Percentiles rank a stretch among this genome's conserved stretches.
These are phyloP conservation scores for Onychomys arenicola DNA, from an alignment of 2,797 vertebrate species.

Conservation along the genomic window DNA sequence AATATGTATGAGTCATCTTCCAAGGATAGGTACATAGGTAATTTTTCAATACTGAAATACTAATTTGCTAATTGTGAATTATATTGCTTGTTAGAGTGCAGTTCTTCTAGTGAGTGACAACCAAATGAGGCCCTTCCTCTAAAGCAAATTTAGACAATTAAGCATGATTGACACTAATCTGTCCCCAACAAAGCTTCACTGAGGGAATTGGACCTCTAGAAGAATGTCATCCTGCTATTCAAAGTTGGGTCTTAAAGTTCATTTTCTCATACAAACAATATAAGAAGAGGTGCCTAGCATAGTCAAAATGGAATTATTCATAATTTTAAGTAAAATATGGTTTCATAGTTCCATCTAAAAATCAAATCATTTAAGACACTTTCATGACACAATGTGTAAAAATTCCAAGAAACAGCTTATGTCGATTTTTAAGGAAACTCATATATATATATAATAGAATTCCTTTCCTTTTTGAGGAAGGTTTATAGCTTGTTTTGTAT, in stretches of 20 bases:
- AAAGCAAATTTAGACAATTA: constrained; percentile 1
- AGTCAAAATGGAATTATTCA: constrained; percentile 45
- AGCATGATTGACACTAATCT: neutral
- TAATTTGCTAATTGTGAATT: constrained; percentile 33
- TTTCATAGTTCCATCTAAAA: constrained; percentile 6
- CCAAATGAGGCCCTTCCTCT: constrained; percentile 17
- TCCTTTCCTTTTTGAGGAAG: neutral
- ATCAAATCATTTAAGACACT: neutral
- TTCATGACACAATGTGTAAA: neutral
- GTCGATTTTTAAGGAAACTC: neutral
- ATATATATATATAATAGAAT: neutral
- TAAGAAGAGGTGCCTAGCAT: neutral
- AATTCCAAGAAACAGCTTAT: constrained; percentile 33
- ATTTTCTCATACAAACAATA: constrained; percentile 38
- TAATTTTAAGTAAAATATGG: constrained; percentile 12
- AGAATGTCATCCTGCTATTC: constrained; percentile 13
- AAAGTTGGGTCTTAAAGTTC: constrained; percentile 47
- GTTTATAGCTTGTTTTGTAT: neutral
- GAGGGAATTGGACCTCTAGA: neutral
- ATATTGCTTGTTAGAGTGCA: neutral
- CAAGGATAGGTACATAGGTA: neutral
- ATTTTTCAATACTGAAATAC: constrained; percentile 9
- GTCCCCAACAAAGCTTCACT: neutral
- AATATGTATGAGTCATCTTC: neutral
- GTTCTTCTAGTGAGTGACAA: neutral